Percentiles rank a stretch among this genome's conserved stretches.
phyloP scores from a whole-genome alignment of 2,888 invertebrate genomes.

The Eristalis tenax region DNA sequence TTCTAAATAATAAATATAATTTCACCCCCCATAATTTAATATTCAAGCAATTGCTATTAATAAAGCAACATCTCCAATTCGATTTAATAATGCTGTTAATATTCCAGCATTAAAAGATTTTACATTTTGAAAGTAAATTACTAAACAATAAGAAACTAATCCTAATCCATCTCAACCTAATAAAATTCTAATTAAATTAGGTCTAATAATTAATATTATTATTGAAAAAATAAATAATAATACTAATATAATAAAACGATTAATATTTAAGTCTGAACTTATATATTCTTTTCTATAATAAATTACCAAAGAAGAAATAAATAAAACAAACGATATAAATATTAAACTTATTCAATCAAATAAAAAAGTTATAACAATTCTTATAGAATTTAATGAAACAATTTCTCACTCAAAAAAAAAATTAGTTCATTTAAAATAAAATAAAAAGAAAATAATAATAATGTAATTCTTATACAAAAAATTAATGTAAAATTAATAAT shows the following conservation, averaged over 20 bases:
- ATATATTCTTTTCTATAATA: constrained; percentile 86
- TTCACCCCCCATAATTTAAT: constrained; percentile 83
- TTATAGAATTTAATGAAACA: constrained; percentile 82
- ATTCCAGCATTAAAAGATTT: constrained; percentile 87
- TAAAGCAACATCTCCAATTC: constrained; percentile 87
- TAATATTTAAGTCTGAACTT: constrained; percentile 83
- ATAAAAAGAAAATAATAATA: constrained; percentile 80
- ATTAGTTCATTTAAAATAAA: constrained; percentile 82
- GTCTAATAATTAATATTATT: constrained; percentile 86
- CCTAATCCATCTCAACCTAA: constrained; percentile 89
- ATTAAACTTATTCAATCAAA: constrained; percentile 86
- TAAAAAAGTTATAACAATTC: constrained; percentile 83
- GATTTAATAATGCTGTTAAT: constrained; percentile 88
- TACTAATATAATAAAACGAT: no score
- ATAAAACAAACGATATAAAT: constrained; percentile 85
- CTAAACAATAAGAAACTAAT: constrained; percentile 88
- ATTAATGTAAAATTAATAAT: constrained; percentile 82
- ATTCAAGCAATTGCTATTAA: constrained; percentile 84
- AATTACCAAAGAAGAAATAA: constrained; percentile 86
- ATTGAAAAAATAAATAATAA: constrained; percentile 86
- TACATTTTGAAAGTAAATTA: constrained; percentile 83
- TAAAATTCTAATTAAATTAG: constrained; percentile 87
- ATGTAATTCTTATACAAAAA: constrained; percentile 81
- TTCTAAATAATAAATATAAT: constrained; percentile 83
- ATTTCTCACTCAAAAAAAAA: constrained; percentile 84